phyloP scores from a whole-genome alignment of 64 coral and sea anemone species.

The Stylophora pistillata region DNA sequence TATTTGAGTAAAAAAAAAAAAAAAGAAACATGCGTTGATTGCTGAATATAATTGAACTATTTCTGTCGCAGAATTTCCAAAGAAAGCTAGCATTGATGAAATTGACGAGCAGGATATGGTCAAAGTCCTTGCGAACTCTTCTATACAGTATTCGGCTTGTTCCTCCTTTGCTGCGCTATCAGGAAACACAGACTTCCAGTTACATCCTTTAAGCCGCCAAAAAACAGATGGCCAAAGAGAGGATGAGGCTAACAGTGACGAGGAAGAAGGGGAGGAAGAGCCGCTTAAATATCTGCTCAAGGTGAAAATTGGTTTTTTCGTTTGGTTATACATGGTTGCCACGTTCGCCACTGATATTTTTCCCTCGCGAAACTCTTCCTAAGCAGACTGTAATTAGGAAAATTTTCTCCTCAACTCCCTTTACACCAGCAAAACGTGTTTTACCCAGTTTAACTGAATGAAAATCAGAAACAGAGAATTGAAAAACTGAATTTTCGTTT shows the following conservation, averaged over 20 bases:
- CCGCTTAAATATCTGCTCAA: conserved; percentile 15
- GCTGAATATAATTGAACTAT: background rate
- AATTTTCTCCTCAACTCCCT: no score
- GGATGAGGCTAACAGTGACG: background rate
- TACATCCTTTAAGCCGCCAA: conserved; percentile 2
- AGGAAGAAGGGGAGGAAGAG: background rate
- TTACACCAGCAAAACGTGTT: no score
- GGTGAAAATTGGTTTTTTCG: background rate
- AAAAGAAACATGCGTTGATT: no score
- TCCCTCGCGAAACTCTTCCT: background rate
- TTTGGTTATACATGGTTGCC: background rate
- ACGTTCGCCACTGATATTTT: background rate
- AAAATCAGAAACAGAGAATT: no score
- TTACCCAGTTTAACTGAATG: no score
- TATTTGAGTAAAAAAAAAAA: no score
- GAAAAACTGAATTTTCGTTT: no score
- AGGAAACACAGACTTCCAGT: conserved; percentile 65
- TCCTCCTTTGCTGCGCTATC: conserved; percentile 81
- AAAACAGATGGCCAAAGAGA: background rate
- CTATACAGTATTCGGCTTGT: conserved; percentile 60
- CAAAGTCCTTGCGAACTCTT: conserved; percentile 1
- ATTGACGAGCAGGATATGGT: background rate
- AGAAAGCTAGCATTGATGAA: background rate
- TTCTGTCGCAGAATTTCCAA: conserved; percentile 48
- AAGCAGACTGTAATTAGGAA: no score